These are phyloP conservation scores for Sphaerophoria taeniata DNA, from an alignment of 2,888 invertebrate genomes.

Conservation along the genomic window DNA sequence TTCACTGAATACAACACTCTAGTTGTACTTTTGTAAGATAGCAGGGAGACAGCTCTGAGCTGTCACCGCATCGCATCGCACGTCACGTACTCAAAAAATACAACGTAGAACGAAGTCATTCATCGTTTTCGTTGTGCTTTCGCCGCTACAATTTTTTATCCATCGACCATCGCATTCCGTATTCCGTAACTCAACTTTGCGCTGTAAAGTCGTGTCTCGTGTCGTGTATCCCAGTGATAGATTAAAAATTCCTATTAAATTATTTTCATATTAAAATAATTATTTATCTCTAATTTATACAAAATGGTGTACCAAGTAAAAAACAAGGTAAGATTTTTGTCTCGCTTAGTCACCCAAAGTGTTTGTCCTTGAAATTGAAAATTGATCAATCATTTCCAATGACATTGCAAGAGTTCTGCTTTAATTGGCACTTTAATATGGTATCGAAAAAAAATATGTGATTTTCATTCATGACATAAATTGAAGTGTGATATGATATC, in stretches of 20 bases:
- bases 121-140: not conserved
- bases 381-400: not conserved
- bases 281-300: conserved; percentile 58
- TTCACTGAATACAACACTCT: too few species aligned
- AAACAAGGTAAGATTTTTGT: conserved; percentile 78
- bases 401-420: conserved; percentile 11
- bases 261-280: conserved; percentile 39
- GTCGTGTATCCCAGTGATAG: conserved; percentile 39
- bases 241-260: conserved; percentile 19
- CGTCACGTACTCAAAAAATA: not conserved
- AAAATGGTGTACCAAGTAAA: conserved; percentile 81
- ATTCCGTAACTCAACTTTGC: conserved; percentile 62
- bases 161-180: conserved; percentile 58
- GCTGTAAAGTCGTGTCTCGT: conserved; percentile 42
- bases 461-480: conserved; percentile 13
- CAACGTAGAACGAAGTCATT: not conserved
- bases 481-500: conserved; percentile 48
- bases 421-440: conserved; percentile 4
- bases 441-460: not conserved
- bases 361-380: not conserved
- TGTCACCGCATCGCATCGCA: not conserved
- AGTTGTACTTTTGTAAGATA: not conserved
- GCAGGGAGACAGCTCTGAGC: not conserved
- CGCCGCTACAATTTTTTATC: not conserved
- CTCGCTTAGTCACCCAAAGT: not conserved